Conservation (phyloP, 2,113 vertebrate species). For the Onychostruthus taczanowskii region DNA sequence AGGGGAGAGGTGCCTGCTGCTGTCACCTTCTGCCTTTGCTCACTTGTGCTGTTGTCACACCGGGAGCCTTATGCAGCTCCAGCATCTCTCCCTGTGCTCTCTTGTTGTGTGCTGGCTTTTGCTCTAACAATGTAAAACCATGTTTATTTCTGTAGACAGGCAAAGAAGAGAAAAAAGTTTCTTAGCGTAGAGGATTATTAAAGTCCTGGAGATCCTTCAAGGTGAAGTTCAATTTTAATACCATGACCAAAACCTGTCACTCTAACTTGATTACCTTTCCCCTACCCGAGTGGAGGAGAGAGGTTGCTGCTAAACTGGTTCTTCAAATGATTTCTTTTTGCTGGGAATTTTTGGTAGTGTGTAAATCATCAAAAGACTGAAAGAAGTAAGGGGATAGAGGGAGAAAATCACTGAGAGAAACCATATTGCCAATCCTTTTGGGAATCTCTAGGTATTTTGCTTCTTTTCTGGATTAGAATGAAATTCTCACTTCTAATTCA, state of each 20-base stretch:
- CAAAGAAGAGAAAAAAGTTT: neutral
- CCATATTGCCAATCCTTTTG: neutral
- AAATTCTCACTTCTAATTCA: neutral
- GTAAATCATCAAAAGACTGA: neutral
- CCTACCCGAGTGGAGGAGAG: neutral
- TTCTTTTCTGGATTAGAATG: neutral
- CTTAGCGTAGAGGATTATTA: neutral
- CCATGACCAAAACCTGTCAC: neutral
- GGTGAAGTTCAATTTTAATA: neutral
- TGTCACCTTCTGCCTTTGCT: neutral
- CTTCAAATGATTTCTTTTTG: neutral
- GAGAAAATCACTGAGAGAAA: neutral
- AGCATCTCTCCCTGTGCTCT: rapidly evolving
- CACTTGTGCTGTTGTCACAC: neutral
- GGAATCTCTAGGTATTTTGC: neutral
- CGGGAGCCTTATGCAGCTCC: rapidly evolving
- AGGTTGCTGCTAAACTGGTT: neutral
- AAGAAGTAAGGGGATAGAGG: neutral
- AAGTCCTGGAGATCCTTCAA: neutral
- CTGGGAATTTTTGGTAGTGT: neutral
- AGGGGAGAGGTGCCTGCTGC: neutral
- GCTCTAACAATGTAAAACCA: neutral
- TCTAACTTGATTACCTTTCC: neutral
- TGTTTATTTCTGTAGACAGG: neutral
- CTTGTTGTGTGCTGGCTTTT: neutral